Conservation (phyloP, 2,888 invertebrate species). For the Erynnis tages region DNA sequence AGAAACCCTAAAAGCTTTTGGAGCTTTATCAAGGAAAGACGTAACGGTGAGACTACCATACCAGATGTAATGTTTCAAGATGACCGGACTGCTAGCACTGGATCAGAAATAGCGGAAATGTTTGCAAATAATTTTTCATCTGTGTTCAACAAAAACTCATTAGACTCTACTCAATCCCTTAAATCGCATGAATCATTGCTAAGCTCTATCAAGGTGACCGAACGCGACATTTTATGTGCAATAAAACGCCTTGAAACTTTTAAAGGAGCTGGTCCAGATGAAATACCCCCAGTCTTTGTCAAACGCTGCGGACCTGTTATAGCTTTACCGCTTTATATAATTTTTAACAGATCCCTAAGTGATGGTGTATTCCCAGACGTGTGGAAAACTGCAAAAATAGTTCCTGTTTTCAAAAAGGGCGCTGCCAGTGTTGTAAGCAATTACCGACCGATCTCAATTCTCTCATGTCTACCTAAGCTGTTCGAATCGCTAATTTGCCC, state of each 20-base stretch:
- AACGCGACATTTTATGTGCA: constrained; percentile 3
- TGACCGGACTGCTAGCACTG: neutral
- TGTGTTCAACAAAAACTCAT: neutral
- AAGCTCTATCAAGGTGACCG: constrained; percentile 5
- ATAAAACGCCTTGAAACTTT: constrained; percentile 6
- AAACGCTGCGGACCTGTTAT: constrained; percentile 8
- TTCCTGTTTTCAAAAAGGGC: constrained; percentile 26
- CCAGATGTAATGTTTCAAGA: neutral
- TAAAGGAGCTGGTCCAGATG: constrained; percentile 22
- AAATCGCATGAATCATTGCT: neutral
- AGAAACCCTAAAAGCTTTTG: constrained; percentile 2
- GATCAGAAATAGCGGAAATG: neutral
- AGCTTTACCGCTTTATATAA: constrained; percentile 27
- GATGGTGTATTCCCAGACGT: constrained; percentile 22
- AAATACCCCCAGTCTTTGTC: constrained; percentile 18
- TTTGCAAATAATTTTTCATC: constrained; percentile 15
- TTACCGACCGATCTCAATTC: constrained; percentile 26
- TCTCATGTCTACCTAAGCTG: constrained; percentile 6
- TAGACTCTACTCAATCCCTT: too few relatives aligned
- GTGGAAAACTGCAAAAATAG: constrained; percentile 23
- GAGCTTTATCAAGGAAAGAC: constrained; percentile 4
- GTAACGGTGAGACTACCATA: neutral
- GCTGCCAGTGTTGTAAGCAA: neutral
- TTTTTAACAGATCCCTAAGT: constrained; percentile 24
- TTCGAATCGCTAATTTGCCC: constrained; percentile 20